phyloP scores from a whole-genome alignment of 2,888 invertebrate species.

The Scaptomyza flava region DNA sequence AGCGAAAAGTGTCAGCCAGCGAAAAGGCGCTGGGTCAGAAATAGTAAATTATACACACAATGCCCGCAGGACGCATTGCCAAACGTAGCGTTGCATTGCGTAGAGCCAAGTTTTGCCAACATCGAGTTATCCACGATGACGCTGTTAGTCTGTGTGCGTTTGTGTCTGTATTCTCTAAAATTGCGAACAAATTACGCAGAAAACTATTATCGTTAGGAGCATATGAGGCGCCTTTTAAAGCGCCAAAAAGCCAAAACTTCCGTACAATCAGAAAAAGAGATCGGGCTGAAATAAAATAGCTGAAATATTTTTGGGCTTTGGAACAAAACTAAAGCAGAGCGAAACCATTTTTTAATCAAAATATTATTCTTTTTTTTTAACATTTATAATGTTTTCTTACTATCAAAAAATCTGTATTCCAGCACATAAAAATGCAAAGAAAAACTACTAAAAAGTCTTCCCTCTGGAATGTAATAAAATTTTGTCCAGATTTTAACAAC shows the following conservation, averaged over 20 bases:
- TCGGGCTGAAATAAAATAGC: background rate
- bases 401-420: no score
- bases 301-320: no score
- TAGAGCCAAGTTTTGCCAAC: slow-evolving; percentile 45
- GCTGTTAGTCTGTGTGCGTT: background rate
- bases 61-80: slow-evolving; percentile 21
- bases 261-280: background rate
- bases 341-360: no score
- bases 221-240: slow-evolving; percentile 79
- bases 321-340: no score
- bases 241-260: slow-evolving; percentile 51
- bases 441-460: no score
- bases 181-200: slow-evolving; percentile 83
- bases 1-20: slow-evolving; percentile 70
- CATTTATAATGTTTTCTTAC: no score
- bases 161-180: slow-evolving; percentile 51
- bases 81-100: slow-evolving; percentile 22
- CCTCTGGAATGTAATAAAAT: no score
- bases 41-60: slow-evolving; percentile 74
- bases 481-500: no score
- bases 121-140: slow-evolving; percentile 49
- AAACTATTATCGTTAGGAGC: slow-evolving; percentile 84
- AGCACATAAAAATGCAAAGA: no score
- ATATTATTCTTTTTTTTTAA: no score
- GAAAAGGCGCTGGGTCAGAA: slow-evolving; percentile 27